Conservation (phyloP, 2,888 invertebrate genomes). For the Griposia aprilina region DNA sequence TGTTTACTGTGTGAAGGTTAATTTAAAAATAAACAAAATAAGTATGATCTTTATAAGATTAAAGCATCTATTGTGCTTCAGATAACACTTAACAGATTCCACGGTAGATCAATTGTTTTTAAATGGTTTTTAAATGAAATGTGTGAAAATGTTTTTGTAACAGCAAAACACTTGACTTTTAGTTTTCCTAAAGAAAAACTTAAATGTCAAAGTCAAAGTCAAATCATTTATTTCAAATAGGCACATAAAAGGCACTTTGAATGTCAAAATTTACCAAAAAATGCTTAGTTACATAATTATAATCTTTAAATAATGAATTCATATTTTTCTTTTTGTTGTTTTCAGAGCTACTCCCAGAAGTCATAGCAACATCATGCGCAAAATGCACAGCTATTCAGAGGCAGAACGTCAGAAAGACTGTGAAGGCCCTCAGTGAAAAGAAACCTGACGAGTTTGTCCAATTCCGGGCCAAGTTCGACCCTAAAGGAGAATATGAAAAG, state of each 20-base stretch:
- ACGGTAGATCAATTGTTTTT: not conserved
- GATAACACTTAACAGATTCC: not conserved
- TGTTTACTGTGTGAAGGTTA: not conserved
- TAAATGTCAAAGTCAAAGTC: no score
- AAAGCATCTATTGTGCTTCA: not conserved
- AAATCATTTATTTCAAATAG: no score
- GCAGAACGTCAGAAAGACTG: conserved; percentile 77
- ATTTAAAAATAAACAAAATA: not conserved
- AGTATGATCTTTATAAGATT: not conserved
- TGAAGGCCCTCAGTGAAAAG: conserved; percentile 78
- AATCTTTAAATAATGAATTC: not conserved
- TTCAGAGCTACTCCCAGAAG: conserved; percentile 83
- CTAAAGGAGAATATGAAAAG: conserved; percentile 79
- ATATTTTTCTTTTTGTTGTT: conserved; percentile 8
- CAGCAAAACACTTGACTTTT: not conserved
- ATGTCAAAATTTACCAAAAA: no score
- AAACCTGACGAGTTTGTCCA: conserved; percentile 76
- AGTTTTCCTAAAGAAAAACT: not conserved
- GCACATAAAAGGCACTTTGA: no score
- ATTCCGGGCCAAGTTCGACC: conserved; percentile 81
- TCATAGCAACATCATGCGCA: conserved; percentile 81
- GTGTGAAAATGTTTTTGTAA: not conserved
- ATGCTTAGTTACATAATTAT: not conserved
- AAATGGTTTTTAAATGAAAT: not conserved
- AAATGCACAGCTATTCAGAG: conserved; percentile 82